Evolutionary conservation across 1,140 invertebrate genomes (phyloP), one percentile per base, ranked within the genome.

Genomic region (Drosophila azteca): DNA sequence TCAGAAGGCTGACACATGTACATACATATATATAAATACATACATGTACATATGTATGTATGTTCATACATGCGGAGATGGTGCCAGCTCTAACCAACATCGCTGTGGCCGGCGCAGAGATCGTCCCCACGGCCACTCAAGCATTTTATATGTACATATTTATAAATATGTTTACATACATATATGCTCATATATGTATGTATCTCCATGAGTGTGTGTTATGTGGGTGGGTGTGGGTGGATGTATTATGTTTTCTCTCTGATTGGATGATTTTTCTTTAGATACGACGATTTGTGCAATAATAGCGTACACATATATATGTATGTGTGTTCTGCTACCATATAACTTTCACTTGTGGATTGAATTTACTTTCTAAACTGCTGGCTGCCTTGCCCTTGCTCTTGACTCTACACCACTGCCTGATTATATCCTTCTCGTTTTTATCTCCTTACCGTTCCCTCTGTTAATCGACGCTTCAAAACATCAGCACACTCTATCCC

Each of bases 211-310:
- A 20, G 8, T 62, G 53, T 61, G 20, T 69, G 61, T 71, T 67
- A 35, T 61, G 49, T 61, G 48, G 46, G 4, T 63, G 35, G 65
- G n/a, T 13, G 26, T 61, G 48, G 46, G 4, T 63, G 35, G 65
- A 9, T 13, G 26, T 55, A 44, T 63, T 55, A 39, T 59, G 26
- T 61, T 60, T 26, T 26, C 4, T 26, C 3, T 26, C 24, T 26
- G 24, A 26, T 26, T 26, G 24, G 24, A 26, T 26, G 24, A 26
- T 5, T 26, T 4, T 26, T 77, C 55, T 72, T 68, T 65, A 78
- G 77, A 83, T 84, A 79, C 81, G 71, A 72, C 76, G 73, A 85
- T 61, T 81, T 74, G 70, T 85, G 81, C 79, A 77, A 77, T 85
- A 85, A 84, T 85, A 85, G 77, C 71, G 80, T 80, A 39, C 35